Base-by-base conservation (phyloP, 2,888 invertebrate species). In the Rhingia rostrata region DNA sequence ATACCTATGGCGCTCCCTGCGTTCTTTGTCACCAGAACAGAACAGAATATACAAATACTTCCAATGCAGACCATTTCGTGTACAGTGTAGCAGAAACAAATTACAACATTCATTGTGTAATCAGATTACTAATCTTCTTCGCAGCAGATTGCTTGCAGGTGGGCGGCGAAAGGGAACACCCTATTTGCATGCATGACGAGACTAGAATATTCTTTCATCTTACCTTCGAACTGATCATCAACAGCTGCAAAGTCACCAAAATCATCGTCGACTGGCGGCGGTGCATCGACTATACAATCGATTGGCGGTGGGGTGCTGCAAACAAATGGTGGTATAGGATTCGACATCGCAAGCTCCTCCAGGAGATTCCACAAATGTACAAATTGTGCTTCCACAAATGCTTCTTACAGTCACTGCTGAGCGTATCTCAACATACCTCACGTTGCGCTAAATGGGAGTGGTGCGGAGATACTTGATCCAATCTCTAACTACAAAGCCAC, bases 281-380 rank as follows among this genome's bases (percentile, higher is more conserved):
- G 86, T 45, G 89, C 87, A 41, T 90, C 90, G 61, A 88, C 91
- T 4, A 90, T 90, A 77, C 90, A 91, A 86, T 92, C 92, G 86
- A 93, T 93, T 49, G 93, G 93, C 56, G 93, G 93, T 70, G 93
- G 93, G 56, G 93, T 92, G 88, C 92, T 92, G 88, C 93, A 93
- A 79, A 93, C 89, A 77, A 93, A 90, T 81, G 93, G 93, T 86
- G 93, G 93, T 88, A 93, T 92, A 88, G 92, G 90, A 87, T 91
- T 92, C 66, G 84, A 84, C 84, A 84, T 84, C 35, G 35, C 47
- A 32, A 32, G 43, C 37, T 41, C 4, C 4, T 64, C 37, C n/a
- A 43, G 37, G 53, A 12, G 14, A 47, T 39, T 51, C 12, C 39
- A 32, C 30, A 22, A 2, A 4, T n/a, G 49, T 41, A 54, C 22